These are phyloP conservation scores for Ectropis grisescens DNA, from an alignment of 1,140 invertebrate genomes.

Conservation along the genomic window DNA sequence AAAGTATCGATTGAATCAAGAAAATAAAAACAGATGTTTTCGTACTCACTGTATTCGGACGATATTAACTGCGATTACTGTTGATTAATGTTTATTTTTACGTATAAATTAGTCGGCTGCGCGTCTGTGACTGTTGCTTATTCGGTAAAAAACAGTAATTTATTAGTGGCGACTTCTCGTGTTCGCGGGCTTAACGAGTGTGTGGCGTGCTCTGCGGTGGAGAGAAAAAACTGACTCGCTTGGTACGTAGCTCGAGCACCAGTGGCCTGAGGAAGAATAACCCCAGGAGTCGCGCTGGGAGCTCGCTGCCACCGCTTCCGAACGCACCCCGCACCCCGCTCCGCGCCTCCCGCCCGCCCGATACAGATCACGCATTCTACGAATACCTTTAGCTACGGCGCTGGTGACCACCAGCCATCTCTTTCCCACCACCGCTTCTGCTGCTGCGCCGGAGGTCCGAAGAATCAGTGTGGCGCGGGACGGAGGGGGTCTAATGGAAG, in stretches of 20 bases:
- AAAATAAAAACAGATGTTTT: conserved; percentile 32
- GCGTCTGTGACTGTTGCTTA: conserved; percentile 56
- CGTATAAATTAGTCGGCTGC: conserved; percentile 63
- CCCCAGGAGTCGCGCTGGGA: conserved; percentile 69
- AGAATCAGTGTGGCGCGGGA: conserved; percentile 27
- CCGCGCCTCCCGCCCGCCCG: conserved; percentile 35
- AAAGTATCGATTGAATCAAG: conserved; percentile 34
- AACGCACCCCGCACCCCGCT: conserved; percentile 57
- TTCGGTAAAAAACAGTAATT: conserved; percentile 66
- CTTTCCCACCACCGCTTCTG: conserved; percentile 46
- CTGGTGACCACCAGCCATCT: conserved; percentile 48
- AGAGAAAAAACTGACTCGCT: conserved; percentile 62
- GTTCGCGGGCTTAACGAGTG: conserved; percentile 63
- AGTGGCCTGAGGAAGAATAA: conserved; percentile 72
- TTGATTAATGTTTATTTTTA: conserved; percentile 66
- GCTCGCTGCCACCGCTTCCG: conserved; percentile 70
- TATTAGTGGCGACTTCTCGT: conserved; percentile 68
- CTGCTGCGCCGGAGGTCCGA: conserved; percentile 33
- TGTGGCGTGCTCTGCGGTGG: conserved; percentile 54
- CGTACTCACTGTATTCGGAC: conserved; percentile 60
- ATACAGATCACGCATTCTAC: conserved; percentile 70
- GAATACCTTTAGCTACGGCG: conserved; percentile 58
- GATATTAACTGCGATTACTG: conserved; percentile 54
- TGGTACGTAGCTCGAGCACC: conserved; percentile 62
- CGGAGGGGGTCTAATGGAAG: conserved; percentile 52